A percentile compares a stretch with the other conserved stretches of the same genome.
Evolutionary conservation across 2,797 vertebrate genomes (phyloP).

Genomic region (Nasua narica): DNA sequence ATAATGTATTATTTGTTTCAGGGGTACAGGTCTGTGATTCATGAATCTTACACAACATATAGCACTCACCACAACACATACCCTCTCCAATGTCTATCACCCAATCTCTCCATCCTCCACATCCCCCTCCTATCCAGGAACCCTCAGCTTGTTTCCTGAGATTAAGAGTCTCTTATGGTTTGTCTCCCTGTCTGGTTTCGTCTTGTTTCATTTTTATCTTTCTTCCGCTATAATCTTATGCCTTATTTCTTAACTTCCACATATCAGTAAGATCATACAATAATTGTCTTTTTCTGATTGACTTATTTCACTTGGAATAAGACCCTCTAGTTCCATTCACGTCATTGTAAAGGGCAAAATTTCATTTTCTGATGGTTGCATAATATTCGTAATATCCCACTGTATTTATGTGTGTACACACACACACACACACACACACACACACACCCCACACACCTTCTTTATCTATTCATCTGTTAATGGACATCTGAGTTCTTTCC

Average conservation of each 20-base stretch:
- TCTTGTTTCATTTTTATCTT: neutral
- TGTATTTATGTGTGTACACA: too few species aligned
- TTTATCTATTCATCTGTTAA: too few species aligned
- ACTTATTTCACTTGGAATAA: neutral
- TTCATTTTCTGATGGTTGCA: neutral
- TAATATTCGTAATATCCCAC: too few species aligned
- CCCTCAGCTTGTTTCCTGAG: neutral
- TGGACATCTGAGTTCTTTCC: too few species aligned
- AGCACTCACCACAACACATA: neutral
- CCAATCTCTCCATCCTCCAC: neutral
- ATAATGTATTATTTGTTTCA: neutral
- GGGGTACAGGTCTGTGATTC: neutral
- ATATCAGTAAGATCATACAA: neutral
- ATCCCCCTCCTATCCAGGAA: neutral
- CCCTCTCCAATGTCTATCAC: neutral
- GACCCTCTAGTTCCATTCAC: neutral
- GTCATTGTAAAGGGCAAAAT: neutral
- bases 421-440: too few species aligned
- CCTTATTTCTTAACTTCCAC: neutral
- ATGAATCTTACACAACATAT: neutral
- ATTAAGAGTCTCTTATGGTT: neutral
- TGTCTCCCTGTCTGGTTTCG: neutral
- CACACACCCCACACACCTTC: too few species aligned
- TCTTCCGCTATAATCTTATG: neutral
- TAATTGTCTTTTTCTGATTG: neutral